These are phyloP conservation scores for Benitochromis conjunctus DNA, from an alignment of 2,113 vertebrate genomes.

Conservation along the genomic window DNA sequence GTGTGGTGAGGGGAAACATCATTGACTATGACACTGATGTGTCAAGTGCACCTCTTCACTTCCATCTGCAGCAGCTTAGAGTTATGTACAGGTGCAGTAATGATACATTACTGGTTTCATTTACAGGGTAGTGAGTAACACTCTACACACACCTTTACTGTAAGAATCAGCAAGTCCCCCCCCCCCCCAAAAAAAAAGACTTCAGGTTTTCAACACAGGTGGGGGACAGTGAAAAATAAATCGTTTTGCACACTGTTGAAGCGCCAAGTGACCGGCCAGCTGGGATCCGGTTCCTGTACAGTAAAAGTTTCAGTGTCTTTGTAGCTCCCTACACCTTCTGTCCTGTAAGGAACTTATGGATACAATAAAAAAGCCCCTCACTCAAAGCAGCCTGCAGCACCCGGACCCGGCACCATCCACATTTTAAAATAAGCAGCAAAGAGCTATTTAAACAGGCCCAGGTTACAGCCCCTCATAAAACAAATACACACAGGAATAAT, in stretches of 20 bases:
- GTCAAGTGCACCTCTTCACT: constrained; percentile 7
- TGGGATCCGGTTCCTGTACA: constrained; percentile 1
- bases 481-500: constrained; percentile 67
- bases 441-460: constrained; percentile 60
- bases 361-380: background rate
- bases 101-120: background rate
- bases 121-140: constrained; percentile 17
- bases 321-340: background rate
- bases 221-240: background rate
- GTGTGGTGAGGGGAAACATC: background rate
- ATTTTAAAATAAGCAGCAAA: constrained; percentile 66
- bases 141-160: background rate
- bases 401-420: constrained; percentile 49
- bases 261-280: background rate
- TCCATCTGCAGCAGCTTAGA: constrained; percentile 27
- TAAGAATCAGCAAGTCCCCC: background rate
- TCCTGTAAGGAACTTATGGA: constrained; percentile 12
- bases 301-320: background rate
- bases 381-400: constrained; percentile 22
- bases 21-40: background rate
- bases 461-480: constrained; percentile 67
- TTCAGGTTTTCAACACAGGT: background rate
- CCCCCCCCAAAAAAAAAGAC: background rate
- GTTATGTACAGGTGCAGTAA: constrained; percentile 39
- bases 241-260: background rate